phyloP scores from a whole-genome alignment of 2,888 invertebrate species.

The Phalangium opilio region DNA sequence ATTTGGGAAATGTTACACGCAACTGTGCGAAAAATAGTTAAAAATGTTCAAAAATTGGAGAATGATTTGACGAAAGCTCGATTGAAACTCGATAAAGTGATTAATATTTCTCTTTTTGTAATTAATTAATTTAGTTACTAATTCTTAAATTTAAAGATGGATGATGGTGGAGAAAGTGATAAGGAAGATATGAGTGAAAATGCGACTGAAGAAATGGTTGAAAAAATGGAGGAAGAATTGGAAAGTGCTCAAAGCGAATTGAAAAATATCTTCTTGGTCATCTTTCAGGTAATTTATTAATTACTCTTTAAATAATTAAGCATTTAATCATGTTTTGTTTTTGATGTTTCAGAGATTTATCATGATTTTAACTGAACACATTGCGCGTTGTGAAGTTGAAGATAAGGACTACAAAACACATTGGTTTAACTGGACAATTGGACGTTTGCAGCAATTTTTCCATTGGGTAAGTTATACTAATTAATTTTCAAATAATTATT shows the following conservation, averaged over 20 bases:
- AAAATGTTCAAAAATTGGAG: conserved; percentile 67
- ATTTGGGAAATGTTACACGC: conserved; percentile 93
- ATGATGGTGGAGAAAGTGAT: conserved; percentile 30
- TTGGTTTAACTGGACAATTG: conserved; percentile 93
- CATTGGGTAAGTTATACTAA: conserved; percentile 52
- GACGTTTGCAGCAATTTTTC: conserved; percentile 86
- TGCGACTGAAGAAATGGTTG: conserved; percentile 69
- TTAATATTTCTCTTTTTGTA: conserved; percentile 25
- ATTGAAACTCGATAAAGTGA: conserved; percentile 64
- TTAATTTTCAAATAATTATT: neutral
- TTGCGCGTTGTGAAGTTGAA: conserved; percentile 83
- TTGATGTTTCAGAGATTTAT: conserved; percentile 90
- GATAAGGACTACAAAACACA: conserved; percentile 80
- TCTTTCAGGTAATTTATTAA: conserved; percentile 58
- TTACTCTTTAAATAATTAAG: neutral
- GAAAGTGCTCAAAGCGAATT: conserved; percentile 92
- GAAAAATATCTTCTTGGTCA: conserved; percentile 88
- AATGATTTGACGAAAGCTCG: conserved; percentile 65
- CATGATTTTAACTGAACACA: conserved; percentile 90
- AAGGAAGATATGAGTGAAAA: conserved; percentile 26
- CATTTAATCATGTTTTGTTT: no score
- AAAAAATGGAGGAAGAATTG: conserved; percentile 85
- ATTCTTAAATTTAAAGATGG: conserved; percentile 2
- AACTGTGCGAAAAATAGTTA: conserved; percentile 92
- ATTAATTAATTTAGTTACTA: neutral